Conservation (phyloP, 1,140 invertebrate genomes). For the Pseudomyrmex sp. region DNA sequence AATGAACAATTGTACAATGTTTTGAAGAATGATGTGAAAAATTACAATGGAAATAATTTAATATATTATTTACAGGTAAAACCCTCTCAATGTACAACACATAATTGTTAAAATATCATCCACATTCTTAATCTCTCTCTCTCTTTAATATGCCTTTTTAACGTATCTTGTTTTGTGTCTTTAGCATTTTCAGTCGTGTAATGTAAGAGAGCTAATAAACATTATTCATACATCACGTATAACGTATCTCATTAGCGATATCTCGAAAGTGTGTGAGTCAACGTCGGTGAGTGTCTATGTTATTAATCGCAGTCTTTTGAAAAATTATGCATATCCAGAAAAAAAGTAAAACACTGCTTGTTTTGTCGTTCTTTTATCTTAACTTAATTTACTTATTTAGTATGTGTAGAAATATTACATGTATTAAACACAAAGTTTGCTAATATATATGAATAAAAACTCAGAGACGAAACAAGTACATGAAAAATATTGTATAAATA, state of each 20-base stretch:
- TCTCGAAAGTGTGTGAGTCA: slow-evolving; percentile 38
- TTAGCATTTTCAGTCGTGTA: slow-evolving; percentile 34
- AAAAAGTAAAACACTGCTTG: slow-evolving; percentile 9
- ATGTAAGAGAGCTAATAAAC: slow-evolving; percentile 51
- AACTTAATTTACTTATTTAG: slow-evolving; percentile 16
- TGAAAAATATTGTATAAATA: slow-evolving; percentile 50
- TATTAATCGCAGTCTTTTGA: slow-evolving; percentile 37
- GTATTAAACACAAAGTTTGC: no score
- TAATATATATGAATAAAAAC: background rate
- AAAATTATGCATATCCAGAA: slow-evolving; percentile 20
- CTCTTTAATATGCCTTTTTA: slow-evolving; percentile 5
- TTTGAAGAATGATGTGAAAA: slow-evolving; percentile 3
- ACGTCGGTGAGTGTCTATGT: slow-evolving; percentile 32
- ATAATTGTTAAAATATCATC: slow-evolving; percentile 45
- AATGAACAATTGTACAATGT: slow-evolving; percentile 20
- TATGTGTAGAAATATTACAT: background rate
- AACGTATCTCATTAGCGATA: slow-evolving; percentile 29
- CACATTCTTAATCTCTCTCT: slow-evolving; percentile 2
- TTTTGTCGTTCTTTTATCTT: background rate
- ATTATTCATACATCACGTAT: slow-evolving; percentile 46
- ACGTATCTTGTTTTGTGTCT: slow-evolving; percentile 38
- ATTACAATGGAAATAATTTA: slow-evolving; percentile 38
- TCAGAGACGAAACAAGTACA: background rate
- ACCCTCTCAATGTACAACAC: slow-evolving; percentile 3
- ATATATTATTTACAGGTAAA: slow-evolving; percentile 50